Evolutionary conservation across 2,797 vertebrate species (phyloP).

Genomic region (Periparus ater): DNA sequence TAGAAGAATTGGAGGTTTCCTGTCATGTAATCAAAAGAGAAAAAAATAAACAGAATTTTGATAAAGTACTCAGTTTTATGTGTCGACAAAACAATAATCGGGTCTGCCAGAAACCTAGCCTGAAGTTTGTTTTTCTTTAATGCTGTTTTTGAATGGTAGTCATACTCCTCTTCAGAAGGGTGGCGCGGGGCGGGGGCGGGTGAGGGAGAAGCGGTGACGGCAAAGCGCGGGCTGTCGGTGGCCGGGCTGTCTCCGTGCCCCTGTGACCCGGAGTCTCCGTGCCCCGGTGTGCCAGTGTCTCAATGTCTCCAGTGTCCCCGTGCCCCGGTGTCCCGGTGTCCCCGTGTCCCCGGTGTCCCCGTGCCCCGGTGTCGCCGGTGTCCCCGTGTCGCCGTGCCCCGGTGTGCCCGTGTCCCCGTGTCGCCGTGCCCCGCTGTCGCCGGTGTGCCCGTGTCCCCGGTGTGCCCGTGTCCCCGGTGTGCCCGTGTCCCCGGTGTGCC

Average conservation of each 20-base stretch:
- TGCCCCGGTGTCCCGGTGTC: background rate
- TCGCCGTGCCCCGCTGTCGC: background rate
- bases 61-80: background rate
- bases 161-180: background rate
- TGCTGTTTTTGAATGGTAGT: background rate
- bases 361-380: too few relatives aligned
- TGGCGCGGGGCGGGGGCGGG: rapidly evolving
- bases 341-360: too few relatives aligned
- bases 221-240: background rate
- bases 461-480: too few relatives aligned
- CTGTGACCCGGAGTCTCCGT: background rate
- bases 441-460: too few relatives aligned
- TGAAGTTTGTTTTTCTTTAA: background rate
- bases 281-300: background rate
- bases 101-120: background rate
- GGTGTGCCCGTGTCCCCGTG: too few relatives aligned
- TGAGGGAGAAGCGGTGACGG: background rate
- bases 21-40: background rate
- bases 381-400: too few relatives aligned
- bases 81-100: background rate
- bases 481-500: too few relatives aligned
- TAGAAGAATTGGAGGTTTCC: background rate
- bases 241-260: too few relatives aligned
- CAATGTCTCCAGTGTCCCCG: too few relatives aligned
- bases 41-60: background rate